phyloP scores from a whole-genome alignment of 2,113 vertebrate genomes.

The Sinocyclocheilus anshuiensis region DNA sequence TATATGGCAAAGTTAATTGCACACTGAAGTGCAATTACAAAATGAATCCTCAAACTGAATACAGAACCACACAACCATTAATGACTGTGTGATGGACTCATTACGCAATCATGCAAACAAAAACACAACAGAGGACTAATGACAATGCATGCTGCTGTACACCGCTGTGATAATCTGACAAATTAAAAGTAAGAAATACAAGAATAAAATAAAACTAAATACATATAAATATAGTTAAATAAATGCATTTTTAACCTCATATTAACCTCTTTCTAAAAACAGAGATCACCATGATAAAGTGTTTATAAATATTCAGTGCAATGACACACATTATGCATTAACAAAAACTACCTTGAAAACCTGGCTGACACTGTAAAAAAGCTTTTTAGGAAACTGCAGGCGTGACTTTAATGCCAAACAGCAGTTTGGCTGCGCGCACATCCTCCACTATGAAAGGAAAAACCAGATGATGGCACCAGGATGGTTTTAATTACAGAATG shows the following conservation, averaged over 20 bases:
- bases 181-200: too few species aligned
- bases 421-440: background rate
- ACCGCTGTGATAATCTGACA: background rate
- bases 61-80: background rate
- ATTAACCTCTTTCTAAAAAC: too few species aligned
- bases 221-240: too few species aligned
- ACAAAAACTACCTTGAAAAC: background rate
- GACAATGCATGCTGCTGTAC: background rate
- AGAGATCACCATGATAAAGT: background rate
- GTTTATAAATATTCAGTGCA: background rate
- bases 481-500: conserved; percentile 6
- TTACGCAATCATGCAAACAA: background rate
- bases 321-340: background rate
- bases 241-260: too few species aligned
- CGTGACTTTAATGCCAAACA: background rate
- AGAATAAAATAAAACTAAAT: too few species aligned
- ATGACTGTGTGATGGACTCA: background rate
- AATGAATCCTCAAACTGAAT: background rate
- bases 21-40: conserved; percentile 5
- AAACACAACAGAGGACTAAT: background rate
- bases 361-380: background rate
- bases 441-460: background rate
- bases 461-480: background rate
- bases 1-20: background rate
- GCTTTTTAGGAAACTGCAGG: conserved; percentile 10